A percentile compares a stretch with the other conserved stretches of the same genome.
These are phyloP conservation scores for Atlantisia rogersi DNA, from an alignment of 2,113 vertebrate genomes.

Conservation along the genomic window DNA sequence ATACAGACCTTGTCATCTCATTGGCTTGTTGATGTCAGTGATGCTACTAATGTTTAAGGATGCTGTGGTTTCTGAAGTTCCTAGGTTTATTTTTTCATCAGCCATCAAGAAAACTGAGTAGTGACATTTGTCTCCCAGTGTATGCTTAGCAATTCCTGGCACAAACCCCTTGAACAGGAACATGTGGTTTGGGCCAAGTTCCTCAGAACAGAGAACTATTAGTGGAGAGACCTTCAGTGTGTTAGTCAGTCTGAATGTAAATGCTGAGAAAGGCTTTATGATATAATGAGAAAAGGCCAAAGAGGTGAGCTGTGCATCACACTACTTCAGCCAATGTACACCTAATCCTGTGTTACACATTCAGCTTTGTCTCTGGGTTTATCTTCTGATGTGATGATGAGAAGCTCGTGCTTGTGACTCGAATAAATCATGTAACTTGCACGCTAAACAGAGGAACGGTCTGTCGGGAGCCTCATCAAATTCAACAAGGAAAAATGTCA, in stretches of 20 bases:
- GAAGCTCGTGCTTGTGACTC: conserved; percentile 37
- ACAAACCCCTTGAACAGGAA: background rate
- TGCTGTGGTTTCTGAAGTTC: background rate
- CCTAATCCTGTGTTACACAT: conserved; percentile 48
- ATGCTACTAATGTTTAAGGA: background rate
- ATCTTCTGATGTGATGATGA: conserved; percentile 40
- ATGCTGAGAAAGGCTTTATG: background rate
- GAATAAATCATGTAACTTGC: conserved; percentile 39
- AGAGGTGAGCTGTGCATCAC: background rate
- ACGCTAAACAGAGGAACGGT: conserved; percentile 37
- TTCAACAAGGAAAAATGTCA: conserved; percentile 17
- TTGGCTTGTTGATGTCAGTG: background rate
- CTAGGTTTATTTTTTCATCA: background rate
- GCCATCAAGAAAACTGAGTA: background rate
- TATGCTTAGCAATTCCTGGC: background rate
- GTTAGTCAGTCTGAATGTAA: background rate
- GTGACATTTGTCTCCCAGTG: background rate
- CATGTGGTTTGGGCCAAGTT: background rate
- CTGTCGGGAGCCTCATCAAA: background rate
- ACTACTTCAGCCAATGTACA: background rate
- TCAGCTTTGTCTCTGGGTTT: conserved; percentile 17
- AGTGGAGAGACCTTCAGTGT: background rate
- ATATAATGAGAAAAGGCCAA: conserved; percentile 4
- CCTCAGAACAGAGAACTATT: background rate
- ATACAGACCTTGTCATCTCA: background rate